Evolutionary conservation across 2,113 vertebrate species (phyloP).

Genomic region (Macheiramphus alcinus): DNA sequence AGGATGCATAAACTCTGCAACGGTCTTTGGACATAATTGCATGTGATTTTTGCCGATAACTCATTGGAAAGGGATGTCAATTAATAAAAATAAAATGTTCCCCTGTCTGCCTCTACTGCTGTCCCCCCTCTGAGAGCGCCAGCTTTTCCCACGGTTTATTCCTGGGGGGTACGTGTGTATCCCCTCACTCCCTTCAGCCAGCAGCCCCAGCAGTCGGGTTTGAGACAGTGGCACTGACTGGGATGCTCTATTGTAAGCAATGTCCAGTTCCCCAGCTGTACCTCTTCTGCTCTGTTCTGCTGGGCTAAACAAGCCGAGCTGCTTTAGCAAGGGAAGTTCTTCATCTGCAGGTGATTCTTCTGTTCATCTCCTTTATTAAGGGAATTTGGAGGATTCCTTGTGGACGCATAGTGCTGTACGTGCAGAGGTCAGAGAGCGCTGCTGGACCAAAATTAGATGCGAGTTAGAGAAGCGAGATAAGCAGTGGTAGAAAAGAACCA

Average conservation of each 20-base stretch:
- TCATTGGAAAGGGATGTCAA: background rate
- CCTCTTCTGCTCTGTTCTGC: background rate
- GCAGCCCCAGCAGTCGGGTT: background rate
- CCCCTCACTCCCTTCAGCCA: background rate
- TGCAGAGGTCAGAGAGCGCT: background rate
- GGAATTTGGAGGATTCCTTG: background rate
- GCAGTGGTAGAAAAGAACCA: background rate
- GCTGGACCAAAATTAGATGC: background rate
- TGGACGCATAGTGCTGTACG: background rate
- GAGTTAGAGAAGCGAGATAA: background rate
- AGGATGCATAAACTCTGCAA: background rate
- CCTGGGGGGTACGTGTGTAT: accelerated
- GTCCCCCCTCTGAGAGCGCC: background rate
- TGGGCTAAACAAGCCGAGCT: background rate
- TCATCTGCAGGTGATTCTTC: background rate
- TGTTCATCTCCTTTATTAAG: accelerated
- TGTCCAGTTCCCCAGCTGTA: accelerated
- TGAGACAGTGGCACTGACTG: background rate
- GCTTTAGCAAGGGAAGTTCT: background rate
- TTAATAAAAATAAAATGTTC: background rate
- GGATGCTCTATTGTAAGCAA: accelerated
- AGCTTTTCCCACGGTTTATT: background rate
- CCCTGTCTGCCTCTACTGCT: background rate
- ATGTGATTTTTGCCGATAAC: background rate
- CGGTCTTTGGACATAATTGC: background rate